A percentile compares a stretch with the other conserved stretches of the same genome.
These are phyloP conservation scores for Phalacrocorax pelagicus DNA, from an alignment of 2,113 vertebrate genomes.

Conservation along the genomic window DNA sequence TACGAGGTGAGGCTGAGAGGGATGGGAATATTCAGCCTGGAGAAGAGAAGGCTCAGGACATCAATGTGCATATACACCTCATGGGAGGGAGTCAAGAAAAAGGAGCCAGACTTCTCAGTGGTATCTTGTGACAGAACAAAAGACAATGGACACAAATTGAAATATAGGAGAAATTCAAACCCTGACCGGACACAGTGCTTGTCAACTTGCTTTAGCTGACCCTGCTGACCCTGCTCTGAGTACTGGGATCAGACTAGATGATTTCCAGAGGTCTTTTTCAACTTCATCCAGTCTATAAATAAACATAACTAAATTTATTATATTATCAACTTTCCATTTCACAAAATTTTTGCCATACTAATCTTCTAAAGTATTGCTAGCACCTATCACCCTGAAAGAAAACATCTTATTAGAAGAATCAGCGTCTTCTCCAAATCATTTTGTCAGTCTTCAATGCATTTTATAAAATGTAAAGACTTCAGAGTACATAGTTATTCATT, in stretches of 20 bases:
- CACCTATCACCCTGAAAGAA: not conserved
- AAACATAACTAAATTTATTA: not conserved
- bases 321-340: not conserved
- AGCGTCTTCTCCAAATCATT: not conserved
- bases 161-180: not conserved
- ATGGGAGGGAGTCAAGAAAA: not conserved
- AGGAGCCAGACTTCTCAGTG: not conserved
- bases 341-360: not conserved
- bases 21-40: not conserved
- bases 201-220: not conserved
- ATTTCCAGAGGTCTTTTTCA: not conserved
- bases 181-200: not conserved
- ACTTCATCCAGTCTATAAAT: not conserved
- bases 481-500: not conserved
- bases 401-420: not conserved
- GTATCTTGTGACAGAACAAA: not conserved
- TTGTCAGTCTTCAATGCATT: not conserved
- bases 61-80: not conserved
- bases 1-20: not conserved
- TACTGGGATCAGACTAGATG: not conserved
- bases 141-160: not conserved
- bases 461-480: not conserved
- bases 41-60: not conserved
- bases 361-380: not conserved
- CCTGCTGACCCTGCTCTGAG: not conserved